Percentiles rank a stretch among this genome's conserved stretches.
Conservation (phyloP, 2,888 invertebrate genomes). For the Perdita meconis region DNA sequence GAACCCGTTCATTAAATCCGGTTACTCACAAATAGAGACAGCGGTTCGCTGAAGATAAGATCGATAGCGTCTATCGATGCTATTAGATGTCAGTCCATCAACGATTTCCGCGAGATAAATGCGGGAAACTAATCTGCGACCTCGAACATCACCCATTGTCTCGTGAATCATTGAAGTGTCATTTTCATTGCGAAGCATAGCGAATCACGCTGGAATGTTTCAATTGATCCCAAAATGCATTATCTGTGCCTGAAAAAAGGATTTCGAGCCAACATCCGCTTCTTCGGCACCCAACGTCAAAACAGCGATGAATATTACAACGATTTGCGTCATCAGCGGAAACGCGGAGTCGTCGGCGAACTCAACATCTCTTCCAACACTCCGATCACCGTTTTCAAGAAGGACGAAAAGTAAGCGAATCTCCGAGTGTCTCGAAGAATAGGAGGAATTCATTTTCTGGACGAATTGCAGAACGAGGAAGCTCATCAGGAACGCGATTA, state of each 20-base stretch:
- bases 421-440: not conserved
- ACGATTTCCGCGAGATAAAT: no score
- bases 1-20: not conserved
- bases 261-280: not conserved
- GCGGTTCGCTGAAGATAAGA: constrained; percentile 49
- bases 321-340: constrained; percentile 63
- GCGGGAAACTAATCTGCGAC: no score
- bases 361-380: constrained; percentile 39
- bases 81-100: constrained; percentile 17
- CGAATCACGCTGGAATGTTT: not conserved
- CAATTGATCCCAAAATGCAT: constrained; percentile 33
- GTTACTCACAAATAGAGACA: not conserved
- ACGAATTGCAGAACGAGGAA: constrained; percentile 40
- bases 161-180: no score
- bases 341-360: constrained; percentile 71
- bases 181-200: no score
- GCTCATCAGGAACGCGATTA: constrained; percentile 87
- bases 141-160: no score
- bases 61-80: constrained; percentile 4
- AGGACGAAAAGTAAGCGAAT: constrained; percentile 63
- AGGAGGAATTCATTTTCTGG: not conserved
- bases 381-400: constrained; percentile 49
- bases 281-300: not conserved
- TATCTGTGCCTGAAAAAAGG: constrained; percentile 21
- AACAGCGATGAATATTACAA: constrained; percentile 62